Conservation (phyloP, 1,140 invertebrate genomes). For the Meloidogyne hapla region DNA sequence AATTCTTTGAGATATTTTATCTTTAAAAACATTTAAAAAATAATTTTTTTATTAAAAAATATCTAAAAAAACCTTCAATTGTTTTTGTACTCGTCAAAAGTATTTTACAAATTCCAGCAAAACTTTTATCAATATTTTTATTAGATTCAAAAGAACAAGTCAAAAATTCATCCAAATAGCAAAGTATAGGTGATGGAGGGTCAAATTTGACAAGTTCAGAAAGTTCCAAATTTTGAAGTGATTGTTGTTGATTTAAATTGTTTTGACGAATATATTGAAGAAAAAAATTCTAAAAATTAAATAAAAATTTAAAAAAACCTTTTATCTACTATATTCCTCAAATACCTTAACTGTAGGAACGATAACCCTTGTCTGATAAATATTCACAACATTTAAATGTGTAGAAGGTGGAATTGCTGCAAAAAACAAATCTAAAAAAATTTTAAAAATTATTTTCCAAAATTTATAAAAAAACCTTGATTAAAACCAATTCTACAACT, state of each 20-base stretch:
- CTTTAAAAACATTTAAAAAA: slow-evolving; percentile 3
- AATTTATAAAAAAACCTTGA: slow-evolving; percentile 22
- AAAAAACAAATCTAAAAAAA: slow-evolving; percentile 17
- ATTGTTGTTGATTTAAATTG: neutral
- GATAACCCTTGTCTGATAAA: slow-evolving; percentile 2
- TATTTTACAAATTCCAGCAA: slow-evolving; percentile 8
- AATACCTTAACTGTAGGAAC: slow-evolving; percentile 10
- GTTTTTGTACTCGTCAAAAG: neutral
- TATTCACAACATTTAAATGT: slow-evolving; percentile 9
- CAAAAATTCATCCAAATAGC: slow-evolving; percentile 23
- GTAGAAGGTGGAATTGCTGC: slow-evolving; percentile 2
- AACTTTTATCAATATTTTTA: neutral
- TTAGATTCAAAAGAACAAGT: neutral
- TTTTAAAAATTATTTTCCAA: neutral
- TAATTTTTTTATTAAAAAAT: neutral
- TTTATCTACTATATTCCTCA: no score
- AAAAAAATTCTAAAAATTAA: slow-evolving; percentile 17
- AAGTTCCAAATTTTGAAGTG: neutral
- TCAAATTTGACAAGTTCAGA: slow-evolving; percentile 17
- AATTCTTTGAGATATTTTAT: slow-evolving; percentile 16
- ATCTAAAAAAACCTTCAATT: slow-evolving; percentile 4
- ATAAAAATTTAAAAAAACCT: no score
- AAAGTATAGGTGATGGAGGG: slow-evolving; percentile 24
- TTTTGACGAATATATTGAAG: neutral
- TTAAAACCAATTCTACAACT: slow-evolving; percentile 31